A percentile compares a stretch with the other conserved stretches of the same genome.
phyloP scores from a whole-genome alignment of 35 echinoderm and acorn worm genomes.

The Stichopus chloronotus region DNA sequence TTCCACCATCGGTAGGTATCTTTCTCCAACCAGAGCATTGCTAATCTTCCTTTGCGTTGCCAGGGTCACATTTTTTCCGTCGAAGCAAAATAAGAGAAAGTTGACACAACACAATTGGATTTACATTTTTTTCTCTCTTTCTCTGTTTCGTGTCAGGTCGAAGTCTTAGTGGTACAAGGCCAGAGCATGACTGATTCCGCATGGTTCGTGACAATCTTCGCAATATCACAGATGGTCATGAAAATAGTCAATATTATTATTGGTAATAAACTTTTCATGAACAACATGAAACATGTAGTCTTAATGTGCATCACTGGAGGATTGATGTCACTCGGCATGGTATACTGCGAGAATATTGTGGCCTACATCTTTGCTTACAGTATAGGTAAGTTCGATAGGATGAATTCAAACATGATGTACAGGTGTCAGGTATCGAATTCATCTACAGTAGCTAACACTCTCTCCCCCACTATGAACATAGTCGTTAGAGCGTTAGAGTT shows the following conservation, averaged over 20 bases:
- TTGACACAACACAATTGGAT: too few relatives aligned
- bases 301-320: conserved; percentile 51
- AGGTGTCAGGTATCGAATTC: background rate
- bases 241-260: conserved; percentile 41
- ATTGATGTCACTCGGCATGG: conserved; percentile 30
- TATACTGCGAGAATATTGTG: background rate
- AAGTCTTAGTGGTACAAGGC: conserved; percentile 31
- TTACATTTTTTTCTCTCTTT: background rate
- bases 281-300: conserved; percentile 31
- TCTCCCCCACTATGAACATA: background rate
- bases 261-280: conserved; percentile 5
- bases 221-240: conserved; percentile 31
- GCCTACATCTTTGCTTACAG: conserved; percentile 7
- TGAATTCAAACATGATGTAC: too few relatives aligned
- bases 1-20: too few relatives aligned
- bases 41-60: background rate
- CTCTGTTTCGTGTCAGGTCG: conserved; percentile 16
- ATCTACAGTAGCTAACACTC: background rate
- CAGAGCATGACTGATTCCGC: background rate
- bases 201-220: conserved; percentile 40
- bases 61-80: too few relatives aligned
- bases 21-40: background rate
- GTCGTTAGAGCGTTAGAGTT: too few relatives aligned
- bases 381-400: conserved; percentile 29
- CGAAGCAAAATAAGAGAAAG: too few relatives aligned